These are phyloP conservation scores for Tiliqua scincoides DNA, from an alignment of 2,113 vertebrate genomes.

Conservation along the genomic window DNA sequence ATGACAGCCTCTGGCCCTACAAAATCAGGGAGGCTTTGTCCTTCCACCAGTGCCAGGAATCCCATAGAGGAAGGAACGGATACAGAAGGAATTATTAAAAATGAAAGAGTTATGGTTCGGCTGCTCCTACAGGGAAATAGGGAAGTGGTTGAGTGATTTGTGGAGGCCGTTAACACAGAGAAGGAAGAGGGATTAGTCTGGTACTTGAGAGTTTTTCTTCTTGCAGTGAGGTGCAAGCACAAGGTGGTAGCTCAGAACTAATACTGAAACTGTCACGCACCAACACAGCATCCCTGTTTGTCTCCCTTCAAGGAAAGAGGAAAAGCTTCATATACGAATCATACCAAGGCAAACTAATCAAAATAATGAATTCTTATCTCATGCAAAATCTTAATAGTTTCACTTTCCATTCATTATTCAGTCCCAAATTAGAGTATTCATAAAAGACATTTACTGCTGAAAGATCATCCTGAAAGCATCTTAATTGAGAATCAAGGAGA, in stretches of 20 bases:
- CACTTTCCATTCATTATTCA: background rate
- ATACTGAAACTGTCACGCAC: background rate
- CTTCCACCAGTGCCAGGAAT: background rate
- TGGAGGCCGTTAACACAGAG: background rate
- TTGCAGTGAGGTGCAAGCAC: background rate
- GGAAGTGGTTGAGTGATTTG: conserved; percentile 7
- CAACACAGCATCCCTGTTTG: background rate
- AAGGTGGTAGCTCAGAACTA: background rate
- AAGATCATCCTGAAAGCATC: background rate
- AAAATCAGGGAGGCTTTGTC: background rate
- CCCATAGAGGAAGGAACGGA: background rate
- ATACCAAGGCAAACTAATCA: background rate
- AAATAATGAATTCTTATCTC: background rate
- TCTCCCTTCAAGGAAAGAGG: background rate
- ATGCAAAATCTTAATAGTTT: background rate
- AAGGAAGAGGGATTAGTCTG: background rate
- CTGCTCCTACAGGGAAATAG: background rate
- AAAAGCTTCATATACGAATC: background rate
- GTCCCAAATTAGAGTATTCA: background rate
- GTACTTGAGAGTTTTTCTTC: background rate
- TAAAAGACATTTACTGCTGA: background rate
- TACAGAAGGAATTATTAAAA: background rate
- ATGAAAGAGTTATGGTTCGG: background rate
- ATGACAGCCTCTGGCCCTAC: background rate
- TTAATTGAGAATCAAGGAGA: background rate